These are phyloP conservation scores for Himalopsyche phryganea DNA, from an alignment of 1,140 invertebrate genomes.

Conservation along the genomic window DNA sequence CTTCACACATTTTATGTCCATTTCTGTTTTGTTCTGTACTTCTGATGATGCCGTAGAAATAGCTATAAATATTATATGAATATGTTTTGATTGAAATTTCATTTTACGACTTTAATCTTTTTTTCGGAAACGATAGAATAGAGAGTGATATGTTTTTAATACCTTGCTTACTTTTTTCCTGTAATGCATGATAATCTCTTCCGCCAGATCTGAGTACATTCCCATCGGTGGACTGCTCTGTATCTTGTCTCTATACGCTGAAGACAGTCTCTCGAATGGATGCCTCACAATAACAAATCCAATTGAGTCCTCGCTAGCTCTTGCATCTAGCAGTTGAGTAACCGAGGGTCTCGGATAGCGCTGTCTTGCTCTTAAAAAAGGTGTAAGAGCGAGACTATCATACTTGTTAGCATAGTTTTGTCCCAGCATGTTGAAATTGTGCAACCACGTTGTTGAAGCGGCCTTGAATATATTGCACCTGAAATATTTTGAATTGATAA, in stretches of 20 bases:
- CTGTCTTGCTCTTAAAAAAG: slow-evolving; percentile 63
- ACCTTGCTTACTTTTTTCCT: slow-evolving; percentile 1
- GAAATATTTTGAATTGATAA: too few relatives aligned
- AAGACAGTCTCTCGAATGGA: slow-evolving; percentile 26
- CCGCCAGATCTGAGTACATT: slow-evolving; percentile 17
- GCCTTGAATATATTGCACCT: slow-evolving; percentile 74
- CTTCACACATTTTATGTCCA: too few relatives aligned
- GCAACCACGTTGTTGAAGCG: slow-evolving; percentile 76
- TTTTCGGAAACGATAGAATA: too few relatives aligned
- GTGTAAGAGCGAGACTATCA: slow-evolving; percentile 61
- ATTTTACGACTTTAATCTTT: too few relatives aligned
- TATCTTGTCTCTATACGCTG: slow-evolving; percentile 26
- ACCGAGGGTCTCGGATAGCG: slow-evolving; percentile 64
- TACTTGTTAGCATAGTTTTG: slow-evolving; percentile 54
- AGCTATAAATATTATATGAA: too few relatives aligned
- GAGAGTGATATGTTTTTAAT: neutral
- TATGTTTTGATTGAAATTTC: too few relatives aligned
- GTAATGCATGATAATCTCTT: slow-evolving; percentile 20
- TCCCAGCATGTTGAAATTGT: slow-evolving; percentile 70
- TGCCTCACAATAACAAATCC: slow-evolving; percentile 27
- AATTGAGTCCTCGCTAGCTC: neutral
- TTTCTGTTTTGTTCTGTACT: too few relatives aligned
- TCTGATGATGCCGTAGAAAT: too few relatives aligned
- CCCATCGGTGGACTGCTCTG: slow-evolving; percentile 7
- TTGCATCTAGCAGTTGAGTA: slow-evolving; percentile 40